Evolutionary conservation across 2,888 invertebrate species (phyloP), one percentile per base, ranked within the genome.

Genomic region (Andricus quercusramuli): DNA sequence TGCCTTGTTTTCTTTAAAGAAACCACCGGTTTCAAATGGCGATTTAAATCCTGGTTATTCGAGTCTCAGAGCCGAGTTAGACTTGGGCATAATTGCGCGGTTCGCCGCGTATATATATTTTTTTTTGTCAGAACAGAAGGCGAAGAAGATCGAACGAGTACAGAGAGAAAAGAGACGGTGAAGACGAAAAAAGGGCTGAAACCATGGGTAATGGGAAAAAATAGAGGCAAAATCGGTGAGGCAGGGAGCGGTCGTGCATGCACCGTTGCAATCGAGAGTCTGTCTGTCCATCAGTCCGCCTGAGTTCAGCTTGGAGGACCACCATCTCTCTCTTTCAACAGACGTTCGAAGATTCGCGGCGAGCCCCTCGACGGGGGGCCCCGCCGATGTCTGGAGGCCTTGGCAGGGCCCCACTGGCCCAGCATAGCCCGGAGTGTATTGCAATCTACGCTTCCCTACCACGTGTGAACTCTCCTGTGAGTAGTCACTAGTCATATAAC

Each of bases 311-410:
- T 81, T 80, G 85, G 79, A 85, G 74, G 56, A 32, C 74, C 51
- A 47, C 51, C 68, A 68, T 68, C 68, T 68, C 68, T 68, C 56
- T 32, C n/a, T 74, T n/a, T 29, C 56, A 32, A 47, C 74, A 65
- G 79, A 81, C 68, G 83, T 80, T 59, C 79, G 77, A 78, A 66
- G 81, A 83, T 85, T 86, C 84, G 82, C 77, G 83, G 80, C 82
- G 83, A 82, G 81, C 78, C 82, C 77, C 86, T 83, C 85, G 83
- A 87, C 86, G 82, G 87, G 86, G 86, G 86, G 86, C 85, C 86
- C 82, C 81, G 85, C 78, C 83, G 81, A 87, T 86, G 90, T 90
- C 90, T 90, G 88, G 89, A 88, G 90, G 87, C 90, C 90, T 90
- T 89, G 90, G 88, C 87, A 87, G 88, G 83, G 82, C 80, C 85